Conservation (phyloP, 2,797 vertebrate genomes). For the Cuniculus paca region DNA sequence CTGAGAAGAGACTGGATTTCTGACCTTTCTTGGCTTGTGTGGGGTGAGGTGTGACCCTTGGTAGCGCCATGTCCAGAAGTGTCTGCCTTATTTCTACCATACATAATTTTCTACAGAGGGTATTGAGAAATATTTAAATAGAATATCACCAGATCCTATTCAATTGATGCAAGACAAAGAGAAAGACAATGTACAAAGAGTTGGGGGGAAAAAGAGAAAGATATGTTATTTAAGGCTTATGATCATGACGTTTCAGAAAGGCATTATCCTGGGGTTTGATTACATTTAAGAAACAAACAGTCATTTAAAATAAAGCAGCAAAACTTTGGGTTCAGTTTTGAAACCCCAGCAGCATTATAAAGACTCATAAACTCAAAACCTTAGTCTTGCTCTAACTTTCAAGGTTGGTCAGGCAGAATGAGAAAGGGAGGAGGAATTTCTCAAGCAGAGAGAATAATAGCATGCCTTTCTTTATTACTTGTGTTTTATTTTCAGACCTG, state of each 20-base stretch:
- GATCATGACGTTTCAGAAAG: constrained; percentile 58
- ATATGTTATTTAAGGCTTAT: constrained; percentile 34
- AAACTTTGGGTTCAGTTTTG: constrained; percentile 21
- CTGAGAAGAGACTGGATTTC: background rate
- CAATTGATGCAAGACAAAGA: background rate
- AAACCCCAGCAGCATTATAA: background rate
- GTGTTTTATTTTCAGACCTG: constrained; percentile 75
- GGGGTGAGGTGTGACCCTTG: background rate
- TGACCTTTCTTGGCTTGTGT: background rate
- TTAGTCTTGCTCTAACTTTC: constrained; percentile 76
- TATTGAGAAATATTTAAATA: background rate
- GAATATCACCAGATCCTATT: constrained; percentile 8
- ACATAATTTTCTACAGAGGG: background rate
- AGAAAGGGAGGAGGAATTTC: constrained; percentile 73
- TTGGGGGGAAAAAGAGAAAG: constrained; percentile 10
- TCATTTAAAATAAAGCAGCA: constrained; percentile 42
- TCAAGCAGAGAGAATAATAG: constrained; percentile 77
- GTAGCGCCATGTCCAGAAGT: background rate
- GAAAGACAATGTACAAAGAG: background rate
- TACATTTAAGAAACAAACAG: background rate
- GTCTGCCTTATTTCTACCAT: background rate
- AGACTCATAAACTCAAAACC: constrained; percentile 46
- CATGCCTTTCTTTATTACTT: constrained; percentile 64
- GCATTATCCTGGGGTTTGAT: background rate
- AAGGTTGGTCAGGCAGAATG: constrained; percentile 78